Evolutionary conservation across 2,888 invertebrate species (phyloP), one percentile per base, ranked within the genome.

Genomic region (Prosapia bicincta): DNA sequence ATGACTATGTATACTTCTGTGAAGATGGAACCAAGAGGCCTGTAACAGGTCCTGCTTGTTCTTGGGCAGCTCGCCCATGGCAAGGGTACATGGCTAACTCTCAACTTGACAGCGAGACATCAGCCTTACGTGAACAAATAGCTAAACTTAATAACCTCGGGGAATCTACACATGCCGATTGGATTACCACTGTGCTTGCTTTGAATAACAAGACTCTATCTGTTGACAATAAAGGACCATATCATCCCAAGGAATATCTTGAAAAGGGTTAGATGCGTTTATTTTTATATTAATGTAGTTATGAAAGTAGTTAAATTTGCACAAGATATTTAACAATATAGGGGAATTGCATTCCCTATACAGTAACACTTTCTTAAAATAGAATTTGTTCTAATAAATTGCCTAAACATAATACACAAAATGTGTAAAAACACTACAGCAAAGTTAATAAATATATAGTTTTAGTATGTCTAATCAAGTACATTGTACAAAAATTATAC

Each of bases 41-140:
- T 0, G 86, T 94, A 13, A 90, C 88, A 3, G 88, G 89, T 66
- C 86, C 85, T 15, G 88, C 90, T 0, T 95, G 95, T 82, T 89
- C 91, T 0, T 95, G 95, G 95, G 94, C 94, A 0, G 92, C 93
- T 0, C 88, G 94, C 76, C 95, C 95, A n/a, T 95, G 95, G 93
- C 93, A 91, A 82, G 93, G 93, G 13, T 88, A 92, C 80, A 86
- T 93, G 83, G 90, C 90, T 6, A 93, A 93, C 82, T 89, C 89
- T 43, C 68, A 80, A 69, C 69, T 75, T 32, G 68, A 68, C 66
- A 66, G 66, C 75, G 72, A 78, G 20, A 73, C 78, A 25, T 73
- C 76, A 54, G 78, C 76, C 24, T 69, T 80, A 23, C 71, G 79
- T 13, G 79, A 79, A 20, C 79, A 80, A 66, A 79, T 81, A n/a